A percentile compares a stretch with the other conserved stretches of the same genome.
These are phyloP conservation scores for Heliothis subflexa DNA, from an alignment of 1,140 invertebrate species.

Conservation along the genomic window DNA sequence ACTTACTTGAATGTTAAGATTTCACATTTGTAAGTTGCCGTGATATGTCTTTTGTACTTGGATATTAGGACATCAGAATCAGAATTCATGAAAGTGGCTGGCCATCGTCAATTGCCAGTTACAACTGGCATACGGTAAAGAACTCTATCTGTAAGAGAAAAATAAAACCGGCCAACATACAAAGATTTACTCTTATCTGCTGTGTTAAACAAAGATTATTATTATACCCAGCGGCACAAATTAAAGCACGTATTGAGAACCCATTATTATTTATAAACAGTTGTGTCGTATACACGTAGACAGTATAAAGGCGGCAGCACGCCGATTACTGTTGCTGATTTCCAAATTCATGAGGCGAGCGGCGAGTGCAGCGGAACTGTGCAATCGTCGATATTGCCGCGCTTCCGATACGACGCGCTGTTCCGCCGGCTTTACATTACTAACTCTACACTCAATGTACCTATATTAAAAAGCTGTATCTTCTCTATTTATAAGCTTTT, in stretches of 20 bases:
- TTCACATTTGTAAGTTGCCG: too few relatives aligned
- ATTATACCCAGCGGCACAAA: not conserved
- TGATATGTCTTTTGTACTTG: too few relatives aligned
- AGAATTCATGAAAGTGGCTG: too few relatives aligned
- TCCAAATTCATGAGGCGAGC: slow-evolving; percentile 59
- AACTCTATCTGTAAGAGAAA: too few relatives aligned
- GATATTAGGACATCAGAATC: too few relatives aligned
- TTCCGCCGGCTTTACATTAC: not conserved
- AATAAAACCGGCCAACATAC: too few relatives aligned
- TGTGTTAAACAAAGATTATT: too few relatives aligned
- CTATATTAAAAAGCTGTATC: slow-evolving; percentile 6
- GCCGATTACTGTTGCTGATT: slow-evolving; percentile 50
- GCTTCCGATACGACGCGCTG: slow-evolving; percentile 29
- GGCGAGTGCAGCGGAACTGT: slow-evolving; percentile 51
- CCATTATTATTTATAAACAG: not conserved
- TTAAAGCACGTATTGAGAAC: slow-evolving; percentile 7
- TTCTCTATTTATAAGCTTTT: slow-evolving; percentile 7
- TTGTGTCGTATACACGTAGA: not conserved
- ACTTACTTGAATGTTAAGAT: too few relatives aligned
- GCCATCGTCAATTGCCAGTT: too few relatives aligned
- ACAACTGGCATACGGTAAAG: too few relatives aligned
- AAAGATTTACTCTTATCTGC: too few relatives aligned
- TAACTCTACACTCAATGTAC: slow-evolving; percentile 14
- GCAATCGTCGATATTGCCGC: slow-evolving; percentile 59
- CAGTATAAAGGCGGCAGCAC: not conserved